Base-by-base conservation (phyloP, 2,113 vertebrate species). In the Vulpes lagopus region DNA sequence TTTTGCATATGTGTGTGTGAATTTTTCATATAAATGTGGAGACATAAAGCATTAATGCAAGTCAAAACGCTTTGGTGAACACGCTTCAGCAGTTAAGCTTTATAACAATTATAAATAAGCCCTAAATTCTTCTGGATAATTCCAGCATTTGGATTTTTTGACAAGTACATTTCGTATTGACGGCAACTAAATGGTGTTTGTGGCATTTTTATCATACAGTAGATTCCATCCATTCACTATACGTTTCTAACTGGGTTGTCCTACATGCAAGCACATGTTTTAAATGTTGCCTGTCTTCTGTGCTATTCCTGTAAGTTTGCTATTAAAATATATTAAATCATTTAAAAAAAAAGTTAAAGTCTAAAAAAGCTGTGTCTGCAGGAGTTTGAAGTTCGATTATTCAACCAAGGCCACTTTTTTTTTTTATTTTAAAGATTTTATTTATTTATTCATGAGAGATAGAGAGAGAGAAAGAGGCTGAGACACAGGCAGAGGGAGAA, bases 241-340 rank as follows among this genome's bases (percentile, higher is more conserved):
- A 79, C 15, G 32, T 53, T 78, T 78, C 98, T 74, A 49, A 74
- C 23, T 98, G 98, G 99, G 98, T 99, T 99, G 98, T 99, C 98
- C 98, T 99, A 98, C 98, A 99, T 98, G 96, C 98, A 99, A 99
- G 98, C 98, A 98, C 98, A 98, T 98, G 98, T 99, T 99, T 99
- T 99, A 99, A 99, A 99, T 99, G 99, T 99, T 98, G 99, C 99
- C 98, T 99, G 98, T 99, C 98, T 99, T 99, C 98, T 99, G 98
- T 99, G 99, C 99, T 99, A 98, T 99, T 99, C 98, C 99, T 99
- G 99, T 99, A 99, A 99, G 99, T 99, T 99, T 99, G 98, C 99
- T 99, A 99, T 99, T 99, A 99, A 99, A 99, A 99, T 98, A 99
- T 99, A 99, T 99, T 98, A 99, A 99, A 99, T 98, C 98, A 98